Evolutionary conservation across 2,797 vertebrate species (phyloP), one percentile per base, ranked within the genome.

Genomic region (Myotis findleyi): DNA sequence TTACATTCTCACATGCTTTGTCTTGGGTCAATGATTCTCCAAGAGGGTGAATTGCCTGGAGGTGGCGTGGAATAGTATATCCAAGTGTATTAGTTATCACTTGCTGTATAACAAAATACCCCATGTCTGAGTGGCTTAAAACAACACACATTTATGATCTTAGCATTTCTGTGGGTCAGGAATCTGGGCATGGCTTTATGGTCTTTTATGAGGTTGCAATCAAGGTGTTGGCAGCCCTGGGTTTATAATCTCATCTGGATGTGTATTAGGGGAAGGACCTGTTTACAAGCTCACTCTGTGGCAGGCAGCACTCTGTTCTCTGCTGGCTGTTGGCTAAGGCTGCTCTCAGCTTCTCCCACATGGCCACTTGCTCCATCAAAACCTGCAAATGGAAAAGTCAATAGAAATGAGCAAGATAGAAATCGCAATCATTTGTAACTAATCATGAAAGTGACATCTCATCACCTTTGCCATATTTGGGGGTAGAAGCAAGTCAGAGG

Each of bases 1-100:
- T 82, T 36, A 91, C 16, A 93, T 38, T 94, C 59, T 93, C 64
- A 51, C n/a, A 77, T 77, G 33, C 30, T 79, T 91, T 75, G 21
- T 89, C n/a, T 87, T 91, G 51, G 27, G n/a, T 86, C 71, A 79
- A 41, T 69, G 64, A 79, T 64, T 83, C 80, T 89, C 87, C 55
- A 64, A 33, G 55, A 91, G 49, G 27, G n/a, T 84, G 79, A 93
- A 77, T 25, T 91, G 33, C 55, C 72, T 21, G 7, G 79, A 91
- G 44, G 30, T 68, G n/a, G 51, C 21, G 17, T 79, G 44, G 62
- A 83, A 77, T 68, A 59, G 17, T 73, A 64, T 25, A 91, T 77
- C 55, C 41, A 85, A 86, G 55, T 44, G 6, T 76, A 82, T 62
- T 82, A 86, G 83, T 87, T 87, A 86, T 49, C 23, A 36, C 17